A percentile compares a stretch with the other conserved stretches of the same genome.
These are phyloP conservation scores for Cataglyphis cursor DNA, from an alignment of 2,888 invertebrate genomes.

Conservation along the genomic window DNA sequence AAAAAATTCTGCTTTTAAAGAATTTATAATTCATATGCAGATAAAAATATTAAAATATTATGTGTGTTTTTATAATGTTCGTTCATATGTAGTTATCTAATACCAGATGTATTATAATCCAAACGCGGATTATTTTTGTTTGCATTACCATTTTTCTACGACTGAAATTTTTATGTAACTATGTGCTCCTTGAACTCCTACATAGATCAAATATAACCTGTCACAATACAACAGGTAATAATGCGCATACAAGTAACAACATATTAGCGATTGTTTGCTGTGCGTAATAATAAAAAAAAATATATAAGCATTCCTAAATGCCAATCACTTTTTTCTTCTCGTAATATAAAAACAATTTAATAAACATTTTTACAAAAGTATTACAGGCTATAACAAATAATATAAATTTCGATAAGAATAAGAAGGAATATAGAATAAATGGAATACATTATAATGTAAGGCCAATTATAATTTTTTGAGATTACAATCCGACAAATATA, in stretches of 20 bases:
- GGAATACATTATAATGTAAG: not conserved
- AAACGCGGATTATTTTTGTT: not conserved
- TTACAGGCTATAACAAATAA: not conserved
- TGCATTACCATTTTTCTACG: slow-evolving; percentile 21
- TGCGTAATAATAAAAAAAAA: not conserved
- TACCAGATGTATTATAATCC: slow-evolving; percentile 18
- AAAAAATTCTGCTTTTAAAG: not conserved
- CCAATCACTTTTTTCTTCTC: not conserved
- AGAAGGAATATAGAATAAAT: not conserved
- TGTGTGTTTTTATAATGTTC: not conserved
- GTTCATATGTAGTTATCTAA: not conserved
- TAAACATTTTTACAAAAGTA: not conserved
- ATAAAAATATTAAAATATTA: not conserved
- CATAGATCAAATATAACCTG: not conserved
- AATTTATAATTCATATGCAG: not conserved
- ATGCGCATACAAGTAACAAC: not conserved
- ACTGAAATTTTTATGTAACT: not conserved
- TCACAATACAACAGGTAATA: slow-evolving; percentile 17
- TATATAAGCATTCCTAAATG: not conserved
- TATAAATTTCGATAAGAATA: too few species aligned
- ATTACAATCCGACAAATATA: not conserved
- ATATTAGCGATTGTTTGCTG: not conserved
- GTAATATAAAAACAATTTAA: not conserved
- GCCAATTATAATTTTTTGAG: not conserved
- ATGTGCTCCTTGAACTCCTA: slow-evolving; percentile 36